Base-by-base conservation (phyloP, 2,888 invertebrate genomes). In the Tethea ocularis region DNA sequence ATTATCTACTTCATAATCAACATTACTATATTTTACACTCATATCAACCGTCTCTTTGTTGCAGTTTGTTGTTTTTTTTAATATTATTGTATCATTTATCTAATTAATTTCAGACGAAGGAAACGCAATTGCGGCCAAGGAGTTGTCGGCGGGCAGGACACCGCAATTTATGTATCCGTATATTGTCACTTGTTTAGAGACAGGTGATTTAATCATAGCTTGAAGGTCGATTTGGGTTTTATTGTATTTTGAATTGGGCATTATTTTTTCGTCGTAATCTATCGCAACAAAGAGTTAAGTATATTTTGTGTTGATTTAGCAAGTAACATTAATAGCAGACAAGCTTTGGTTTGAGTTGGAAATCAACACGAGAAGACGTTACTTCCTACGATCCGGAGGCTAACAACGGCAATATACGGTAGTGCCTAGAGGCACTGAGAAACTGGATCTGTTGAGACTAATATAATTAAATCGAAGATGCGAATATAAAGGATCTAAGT, bases 81-180 rank as follows among this genome's bases (percentile, higher is more conserved):
- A n/a, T n/a, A n/a, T n/a, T n/a, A n/a, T n/a, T n/a, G n/a, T 1
- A 10, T 10, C 20, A n/a, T n/a, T 52, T 26, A n/a, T n/a, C n/a
- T n/a, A n/a, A n/a, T n/a, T n/a, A n/a, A 46, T 13, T 33, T 10
- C 22, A 54, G 29, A 10, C 36, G 13, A 59, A 52, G 55, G 59
- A 51, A 56, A 52, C 23, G 41, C 41, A 26, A 58, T 55, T 33
- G 54, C 33, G 53, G 53, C 57, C 60, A 57, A 60, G 57, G 53
- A 57, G 38, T 17, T 54, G 36, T 17, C 24, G 33, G 22, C 46
- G 17, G 5, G n/a, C 54, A 54, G 22, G 33, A 22, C 54, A 33
- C 54, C 54, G 36, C 33, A 54, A 54, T 54, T n/a, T n/a, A 26
- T 52, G 33, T 54, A 33, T 53, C 53, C 53, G 53, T 53, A 33